Evolutionary conservation across 92 coral and sea anemone species (phyloP), one percentile per base, ranked within the genome.

Genomic region (Nematostella vectensis): DNA sequence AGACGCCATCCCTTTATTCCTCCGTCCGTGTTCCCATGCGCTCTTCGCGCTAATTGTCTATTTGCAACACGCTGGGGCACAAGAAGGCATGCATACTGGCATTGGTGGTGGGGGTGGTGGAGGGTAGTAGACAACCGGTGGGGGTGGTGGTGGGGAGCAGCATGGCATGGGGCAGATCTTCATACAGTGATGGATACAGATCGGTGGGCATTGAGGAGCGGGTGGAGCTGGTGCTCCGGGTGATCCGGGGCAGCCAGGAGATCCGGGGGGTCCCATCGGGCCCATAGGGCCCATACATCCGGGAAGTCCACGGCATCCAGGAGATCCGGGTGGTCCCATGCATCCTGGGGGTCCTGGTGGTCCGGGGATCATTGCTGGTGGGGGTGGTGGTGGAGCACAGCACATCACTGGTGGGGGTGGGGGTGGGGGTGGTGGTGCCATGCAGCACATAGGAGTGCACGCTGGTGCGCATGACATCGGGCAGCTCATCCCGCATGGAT

Each of bases 111-210:
- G 84, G 18, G 73, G 77, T 20, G 89, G 85, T 2, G 91, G 83
- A 42, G 69, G 59, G 10, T 47, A 30, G 25, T 30, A 21, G 1
- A 50, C 21, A 26, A 44, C 28, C 15, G 89, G 80, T 53, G 79
- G 65, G 21, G 79, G 56, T 40, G 77, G 54, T 21, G 76, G 67
- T 18, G 93, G 66, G 11, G 81, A 57, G 50, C 95, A 85, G 53
- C 98, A 91, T 50, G 60, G 80, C 57, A 60, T 72, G 0, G 98
- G 98, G 57, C 98, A 91, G 54, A 91, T 91, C 55, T 65, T 82
- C 84, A 91, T 86, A 69, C 98, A 91, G 59, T 91, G 83, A 42
- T 91, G 96, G 68, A 91, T 73, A 59, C 98, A 91, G 27, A 91
- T 70, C 1, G 98, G 98, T 31, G 98, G 81, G 52, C 98, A 91